Evolutionary conservation across 1,140 invertebrate genomes (phyloP), one percentile per base, ranked within the genome.

Genomic region (Zeugodacus cucurbitae): DNA sequence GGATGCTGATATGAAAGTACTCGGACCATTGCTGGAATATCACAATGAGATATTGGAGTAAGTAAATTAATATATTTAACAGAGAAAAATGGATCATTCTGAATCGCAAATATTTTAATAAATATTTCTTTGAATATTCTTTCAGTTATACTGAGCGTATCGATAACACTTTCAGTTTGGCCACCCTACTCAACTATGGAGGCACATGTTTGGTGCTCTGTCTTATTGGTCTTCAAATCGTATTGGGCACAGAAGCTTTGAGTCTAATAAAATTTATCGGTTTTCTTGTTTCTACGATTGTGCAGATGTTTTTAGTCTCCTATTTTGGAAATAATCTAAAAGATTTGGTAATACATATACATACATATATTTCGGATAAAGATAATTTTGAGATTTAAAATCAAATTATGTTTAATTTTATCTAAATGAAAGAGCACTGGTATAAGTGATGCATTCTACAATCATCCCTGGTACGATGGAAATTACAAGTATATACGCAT

Each of bases 391-490:
- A n/a, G n/a, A n/a, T n/a, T n/a, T n/a, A n/a, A n/a, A n/a, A n/a
- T n/a, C n/a, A n/a, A n/a, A n/a, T n/a, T n/a, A n/a, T n/a, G n/a
- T n/a, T n/a, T n/a, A 4, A 62, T 54, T 54, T 54, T 17, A 20
- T 44, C 0, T 54, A 11, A 32, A 20, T 2, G 2, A 26, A 14
- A 88, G 88, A 89, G 87, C 17, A 32, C 20, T 17, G 29, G 64
- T 7, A 87, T 89, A 22, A 54, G 78, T 29, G 88, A 88, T 26
- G 70, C 87, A 4, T 87, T 89, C 34, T 78, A 78, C 48, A 64
- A 85, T 62, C 87, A 89, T 32, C 20, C 82, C 32, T 89, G 62
- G 78, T 88, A 89, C 54, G 32, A n/a, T n/a, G 62, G 44, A 1
- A 62, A 86, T 58, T 48, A 87, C 41, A 78, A 59, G 37, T 88